phyloP scores from a whole-genome alignment of 2,888 invertebrate species.

The Teleogryllus oceanicus region DNA sequence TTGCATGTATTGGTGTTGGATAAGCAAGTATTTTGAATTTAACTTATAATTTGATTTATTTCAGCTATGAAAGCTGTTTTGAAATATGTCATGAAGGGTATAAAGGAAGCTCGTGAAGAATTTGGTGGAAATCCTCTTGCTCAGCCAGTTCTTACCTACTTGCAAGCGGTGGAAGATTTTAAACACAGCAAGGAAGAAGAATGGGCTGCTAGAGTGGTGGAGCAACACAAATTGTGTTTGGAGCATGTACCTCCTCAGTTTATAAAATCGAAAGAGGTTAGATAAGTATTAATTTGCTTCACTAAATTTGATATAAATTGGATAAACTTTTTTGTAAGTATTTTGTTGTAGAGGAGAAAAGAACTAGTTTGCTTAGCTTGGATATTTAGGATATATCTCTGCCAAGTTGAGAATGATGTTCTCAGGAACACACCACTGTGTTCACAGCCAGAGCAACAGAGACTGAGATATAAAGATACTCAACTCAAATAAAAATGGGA shows the following conservation, averaged over 20 bases:
- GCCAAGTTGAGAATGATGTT: too few relatives aligned
- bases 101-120: conserved; percentile 52
- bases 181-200: conserved; percentile 52
- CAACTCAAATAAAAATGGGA: too few relatives aligned
- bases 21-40: too few relatives aligned
- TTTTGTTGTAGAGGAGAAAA: too few relatives aligned
- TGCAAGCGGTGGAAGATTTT: conserved; percentile 53
- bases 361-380: too few relatives aligned
- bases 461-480: too few relatives aligned
- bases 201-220: conserved; percentile 53
- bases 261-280: conserved; percentile 61
- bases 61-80: conserved; percentile 42
- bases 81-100: conserved; percentile 50
- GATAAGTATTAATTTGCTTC: conserved; percentile 36
- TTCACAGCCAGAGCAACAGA: too few relatives aligned
- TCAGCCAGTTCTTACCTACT: conserved; percentile 52
- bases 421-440: too few relatives aligned
- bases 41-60: conserved; percentile 31
- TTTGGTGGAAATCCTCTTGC: conserved; percentile 49
- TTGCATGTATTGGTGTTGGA: too few relatives aligned
- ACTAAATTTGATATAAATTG: too few relatives aligned
- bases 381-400: too few relatives aligned
- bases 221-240: conserved; percentile 55
- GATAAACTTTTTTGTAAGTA: not conserved
- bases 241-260: conserved; percentile 68